These are phyloP conservation scores for Lumbricus terrestris DNA, from an alignment of 2,888 invertebrate genomes.

Conservation along the genomic window DNA sequence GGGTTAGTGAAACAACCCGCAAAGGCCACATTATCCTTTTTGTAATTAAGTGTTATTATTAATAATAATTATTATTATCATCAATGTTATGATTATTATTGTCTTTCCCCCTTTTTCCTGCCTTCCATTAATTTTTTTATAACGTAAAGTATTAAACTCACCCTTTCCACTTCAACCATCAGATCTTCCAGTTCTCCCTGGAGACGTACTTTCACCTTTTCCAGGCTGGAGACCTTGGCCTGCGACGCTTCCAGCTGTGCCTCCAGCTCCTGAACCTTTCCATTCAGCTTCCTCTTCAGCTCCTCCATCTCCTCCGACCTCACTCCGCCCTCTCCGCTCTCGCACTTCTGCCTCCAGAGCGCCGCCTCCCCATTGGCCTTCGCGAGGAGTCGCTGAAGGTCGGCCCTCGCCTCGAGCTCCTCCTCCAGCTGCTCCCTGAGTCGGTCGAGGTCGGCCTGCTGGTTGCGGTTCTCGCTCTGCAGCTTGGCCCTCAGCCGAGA, in stretches of 20 bases:
- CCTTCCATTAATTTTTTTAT: not conserved
- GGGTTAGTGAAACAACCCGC: too few relatives aligned
- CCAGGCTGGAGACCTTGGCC: constrained; percentile 92
- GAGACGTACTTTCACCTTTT: constrained; percentile 96
- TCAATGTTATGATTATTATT: too few relatives aligned
- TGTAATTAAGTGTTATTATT: too few relatives aligned
- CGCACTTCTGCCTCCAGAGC: constrained; percentile 97
- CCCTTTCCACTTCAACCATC: constrained; percentile 86
- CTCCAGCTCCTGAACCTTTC: constrained; percentile 93
- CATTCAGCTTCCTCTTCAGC: constrained; percentile 72
- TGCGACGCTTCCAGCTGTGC: constrained; percentile 96
- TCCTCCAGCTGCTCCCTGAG: constrained; percentile 98
- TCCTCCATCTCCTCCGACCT: constrained; percentile 62
- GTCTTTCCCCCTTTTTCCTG: too few relatives aligned
- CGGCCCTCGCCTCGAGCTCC: constrained; percentile 97
- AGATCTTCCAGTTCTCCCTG: constrained; percentile 96
- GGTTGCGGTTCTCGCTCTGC: constrained; percentile 86
- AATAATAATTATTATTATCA: too few relatives aligned
- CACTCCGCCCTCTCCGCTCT: constrained; percentile 74
- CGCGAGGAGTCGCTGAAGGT: constrained; percentile 96
- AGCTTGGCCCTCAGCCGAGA: constrained; percentile 60
- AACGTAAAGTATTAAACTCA: not conserved
- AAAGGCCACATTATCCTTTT: too few relatives aligned
- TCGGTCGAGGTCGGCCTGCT: constrained; percentile 98
- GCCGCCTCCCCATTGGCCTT: constrained; percentile 97